Evolutionary conservation across 2,113 vertebrate genomes (phyloP), one percentile per base, ranked within the genome.

Genomic region (Stegostoma tigrinum): DNA sequence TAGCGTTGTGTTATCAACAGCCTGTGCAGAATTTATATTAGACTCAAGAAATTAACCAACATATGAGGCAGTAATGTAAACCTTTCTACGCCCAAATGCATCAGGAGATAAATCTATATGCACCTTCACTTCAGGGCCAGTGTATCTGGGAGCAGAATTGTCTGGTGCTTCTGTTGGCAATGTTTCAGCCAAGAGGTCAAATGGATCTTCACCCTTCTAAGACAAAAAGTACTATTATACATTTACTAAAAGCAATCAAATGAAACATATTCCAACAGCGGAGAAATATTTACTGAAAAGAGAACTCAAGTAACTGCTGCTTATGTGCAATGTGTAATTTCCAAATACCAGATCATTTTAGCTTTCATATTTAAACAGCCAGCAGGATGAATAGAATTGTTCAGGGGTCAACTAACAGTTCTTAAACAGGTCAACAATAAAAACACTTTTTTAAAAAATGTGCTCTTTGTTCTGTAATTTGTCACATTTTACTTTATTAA

Each of bases 121-220:
- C 68, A 94, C 91, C 91, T 94, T 68, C n/a, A 94, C 91, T 94
- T 38, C 64, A 19, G 64, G 91, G 15, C 91, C 91, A 45, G 91
- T 70, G 8, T 94, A 94, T 27, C 24, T 94, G 21, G 66, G 91
- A 42, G 38, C 91, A 12, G 91, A 94, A 27, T 68, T 21, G 17
- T 24, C 91, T 10, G 91, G 66, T 38, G 91, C 91, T 24, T 94
- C 91, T 38, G 91, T 27, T 27, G 64, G 66, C 21, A 94, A 66
- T 8, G 38, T 94, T 38, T 68, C 66, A 45, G 91, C 64, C 24
- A 94, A 27, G 10, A 75, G 72, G 30, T 75, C 72, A 34, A 75
- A 75, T 75, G 72, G 72, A 75, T 75, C 72, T 94, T 94, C 45
- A 42, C 23, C 91, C 93, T 94, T 45, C 48, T 48, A 70, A 94